A percentile compares a stretch with the other conserved stretches of the same genome.
Conservation (phyloP, 2,113 vertebrate species). For the Pachyramphus minor region DNA sequence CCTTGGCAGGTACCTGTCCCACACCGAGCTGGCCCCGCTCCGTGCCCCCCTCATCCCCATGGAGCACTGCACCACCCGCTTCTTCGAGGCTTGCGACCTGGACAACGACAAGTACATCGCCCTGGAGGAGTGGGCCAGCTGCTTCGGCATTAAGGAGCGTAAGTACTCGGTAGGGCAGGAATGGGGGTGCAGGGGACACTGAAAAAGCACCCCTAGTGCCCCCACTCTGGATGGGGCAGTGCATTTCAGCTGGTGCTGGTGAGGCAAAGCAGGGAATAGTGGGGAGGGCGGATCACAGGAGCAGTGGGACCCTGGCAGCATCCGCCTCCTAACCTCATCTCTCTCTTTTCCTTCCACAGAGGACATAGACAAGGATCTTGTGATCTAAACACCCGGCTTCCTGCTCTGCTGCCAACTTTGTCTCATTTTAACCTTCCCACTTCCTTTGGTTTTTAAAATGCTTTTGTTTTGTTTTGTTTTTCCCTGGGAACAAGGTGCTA, state of each 20-base stretch:
- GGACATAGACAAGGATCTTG: slow-evolving; percentile 93
- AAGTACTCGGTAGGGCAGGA: slow-evolving; percentile 65
- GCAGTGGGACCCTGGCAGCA: neutral
- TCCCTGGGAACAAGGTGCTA: slow-evolving; percentile 87
- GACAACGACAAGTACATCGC: slow-evolving; percentile 97
- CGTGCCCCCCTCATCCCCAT: slow-evolving; percentile 97
- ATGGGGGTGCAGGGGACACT: neutral
- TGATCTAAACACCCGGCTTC: slow-evolving; percentile 80
- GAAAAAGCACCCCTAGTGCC: neutral
- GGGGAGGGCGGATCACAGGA: neutral
- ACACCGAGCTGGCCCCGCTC: slow-evolving; percentile 94
- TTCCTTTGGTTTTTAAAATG: slow-evolving; percentile 67
- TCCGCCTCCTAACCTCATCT: neutral
- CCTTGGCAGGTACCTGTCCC: slow-evolving; percentile 88
- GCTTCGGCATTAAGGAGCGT: slow-evolving; percentile 97
- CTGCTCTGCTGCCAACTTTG: slow-evolving; percentile 44
- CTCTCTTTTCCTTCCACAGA: slow-evolving; percentile 82
- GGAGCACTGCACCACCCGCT: slow-evolving; percentile 99
- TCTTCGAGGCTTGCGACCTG: slow-evolving; percentile 91
- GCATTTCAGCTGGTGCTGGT: neutral
- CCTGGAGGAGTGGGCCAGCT: slow-evolving; percentile 94
- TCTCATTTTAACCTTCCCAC: slow-evolving; percentile 55
- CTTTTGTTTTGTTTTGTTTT: slow-evolving; percentile 66
- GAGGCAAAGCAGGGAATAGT: neutral
- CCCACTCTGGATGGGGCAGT: rapidly evolving